Conservation (phyloP, 1,140 invertebrate genomes). For the Homalodisca vitripennis region DNA sequence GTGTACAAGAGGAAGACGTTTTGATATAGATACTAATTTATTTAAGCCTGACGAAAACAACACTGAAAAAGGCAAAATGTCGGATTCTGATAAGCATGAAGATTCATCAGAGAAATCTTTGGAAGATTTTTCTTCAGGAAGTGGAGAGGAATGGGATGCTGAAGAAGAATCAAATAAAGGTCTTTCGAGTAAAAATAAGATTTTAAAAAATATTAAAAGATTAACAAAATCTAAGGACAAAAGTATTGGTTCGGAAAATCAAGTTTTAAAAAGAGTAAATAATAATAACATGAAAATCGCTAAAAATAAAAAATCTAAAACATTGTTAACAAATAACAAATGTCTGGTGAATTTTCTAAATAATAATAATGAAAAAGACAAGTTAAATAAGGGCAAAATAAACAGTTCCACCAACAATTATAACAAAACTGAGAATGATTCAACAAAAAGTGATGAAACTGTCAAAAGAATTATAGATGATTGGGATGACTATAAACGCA, state of each 20-base stretch:
- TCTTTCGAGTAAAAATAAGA: too few relatives aligned
- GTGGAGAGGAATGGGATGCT: slow-evolving; percentile 14
- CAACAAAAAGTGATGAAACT: not conserved
- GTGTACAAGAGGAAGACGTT: not conserved
- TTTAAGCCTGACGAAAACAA: not conserved
- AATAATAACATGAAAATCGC: too few relatives aligned
- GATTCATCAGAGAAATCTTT: not conserved
- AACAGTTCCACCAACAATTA: too few relatives aligned
- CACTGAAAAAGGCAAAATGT: not conserved
- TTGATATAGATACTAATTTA: too few relatives aligned
- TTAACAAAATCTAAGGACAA: not conserved
- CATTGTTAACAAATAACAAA: too few relatives aligned
- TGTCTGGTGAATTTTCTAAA: too few relatives aligned
- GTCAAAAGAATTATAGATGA: slow-evolving; percentile 1
- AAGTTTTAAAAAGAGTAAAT: not conserved
- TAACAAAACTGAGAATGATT: too few relatives aligned
- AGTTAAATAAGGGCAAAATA: too few relatives aligned
- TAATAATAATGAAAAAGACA: too few relatives aligned
- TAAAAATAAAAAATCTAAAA: too few relatives aligned
- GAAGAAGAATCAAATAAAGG: not conserved
- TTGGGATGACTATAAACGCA: not conserved
- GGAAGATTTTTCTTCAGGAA: slow-evolving; percentile 25
- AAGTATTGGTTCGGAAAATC: not conserved
- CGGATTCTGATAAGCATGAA: not conserved
- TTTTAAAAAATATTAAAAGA: not conserved